These are phyloP conservation scores for Lophotis ruficrista DNA, from an alignment of 2,113 vertebrate species.

Conservation along the genomic window DNA sequence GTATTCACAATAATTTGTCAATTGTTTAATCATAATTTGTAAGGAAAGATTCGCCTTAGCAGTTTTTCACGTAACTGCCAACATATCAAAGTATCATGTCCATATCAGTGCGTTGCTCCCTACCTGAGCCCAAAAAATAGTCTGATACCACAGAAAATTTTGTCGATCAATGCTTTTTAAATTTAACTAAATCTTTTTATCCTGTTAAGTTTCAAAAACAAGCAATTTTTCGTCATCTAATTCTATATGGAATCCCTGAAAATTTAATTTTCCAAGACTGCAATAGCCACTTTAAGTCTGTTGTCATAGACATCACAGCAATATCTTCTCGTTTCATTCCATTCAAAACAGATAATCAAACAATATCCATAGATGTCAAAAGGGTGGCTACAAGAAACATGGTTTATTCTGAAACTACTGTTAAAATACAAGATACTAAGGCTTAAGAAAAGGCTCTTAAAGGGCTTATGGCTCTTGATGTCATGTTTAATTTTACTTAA, in stretches of 20 bases:
- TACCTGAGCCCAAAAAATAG: neutral
- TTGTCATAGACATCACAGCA: neutral
- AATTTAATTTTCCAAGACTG: neutral
- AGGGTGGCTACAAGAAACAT: neutral
- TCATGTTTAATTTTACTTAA: neutral
- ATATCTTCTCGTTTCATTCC: neutral
- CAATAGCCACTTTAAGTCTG: neutral
- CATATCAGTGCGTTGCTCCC: neutral
- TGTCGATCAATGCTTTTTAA: neutral
- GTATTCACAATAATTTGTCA: neutral
- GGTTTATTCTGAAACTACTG: neutral
- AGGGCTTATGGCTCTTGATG: neutral
- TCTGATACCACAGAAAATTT: neutral
- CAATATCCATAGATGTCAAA: neutral
- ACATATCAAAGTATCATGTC: neutral
- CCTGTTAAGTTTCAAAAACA: neutral
- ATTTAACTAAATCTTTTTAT: neutral
- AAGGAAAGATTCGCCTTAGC: neutral
- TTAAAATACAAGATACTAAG: neutral
- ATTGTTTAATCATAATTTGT: neutral
- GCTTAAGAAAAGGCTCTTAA: neutral
- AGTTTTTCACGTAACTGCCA: neutral
- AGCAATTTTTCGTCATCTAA: neutral
- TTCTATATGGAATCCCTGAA: neutral
- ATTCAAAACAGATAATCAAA: neutral